Evolutionary conservation across 2,797 vertebrate species (phyloP), one percentile per base, ranked within the genome.

Genomic region (Pachyuromys duprasi): DNA sequence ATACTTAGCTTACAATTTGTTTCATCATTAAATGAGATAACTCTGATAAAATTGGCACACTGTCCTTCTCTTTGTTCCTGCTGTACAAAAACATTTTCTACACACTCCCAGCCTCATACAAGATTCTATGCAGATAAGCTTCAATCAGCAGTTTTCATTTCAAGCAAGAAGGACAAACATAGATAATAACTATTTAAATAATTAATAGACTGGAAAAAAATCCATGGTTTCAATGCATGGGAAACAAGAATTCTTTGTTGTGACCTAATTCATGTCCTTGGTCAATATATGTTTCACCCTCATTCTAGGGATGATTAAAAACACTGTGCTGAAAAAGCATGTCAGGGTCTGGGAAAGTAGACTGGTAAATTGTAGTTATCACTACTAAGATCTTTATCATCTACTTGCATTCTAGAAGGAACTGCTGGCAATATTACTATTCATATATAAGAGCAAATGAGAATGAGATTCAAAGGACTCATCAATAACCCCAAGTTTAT

Each of bases 141-240:
- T 93, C 86, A 74, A 69, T 97, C 97, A 97, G 97, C 96, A 97
- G 87, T 96, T 98, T 96, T 97, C 65, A 92, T 82, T 91, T 96
- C 93, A 93, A 97, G 95, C 96, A 97, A 97, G 95, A 96, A 98
- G 84, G 93, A 96, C 93, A 98, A 98, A 98, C 81, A 97, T 65
- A 97, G 97, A 98, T 97, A 97, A 98, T 98, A 97, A 97, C 97
- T 96, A 97, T 96, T 97, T 98, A 96, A 98, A 98, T 98, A 97
- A 98, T 98, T 98, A 96, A 98, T 96, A 95, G 95, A 65, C 93
- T 96, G 93, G 88, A 94, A 93, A 89, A 86, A 92, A 83, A 93
- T 86, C 95, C 94, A 90, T 75, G 95, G 82, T 90, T 86, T 88
- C 90, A 91, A 87, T 97, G 96, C 96, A 94, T 95, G 88, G 79